Evolutionary conservation across 2,888 invertebrate genomes (phyloP), one percentile per base, ranked within the genome.

Genomic region (Drosophila recens): DNA sequence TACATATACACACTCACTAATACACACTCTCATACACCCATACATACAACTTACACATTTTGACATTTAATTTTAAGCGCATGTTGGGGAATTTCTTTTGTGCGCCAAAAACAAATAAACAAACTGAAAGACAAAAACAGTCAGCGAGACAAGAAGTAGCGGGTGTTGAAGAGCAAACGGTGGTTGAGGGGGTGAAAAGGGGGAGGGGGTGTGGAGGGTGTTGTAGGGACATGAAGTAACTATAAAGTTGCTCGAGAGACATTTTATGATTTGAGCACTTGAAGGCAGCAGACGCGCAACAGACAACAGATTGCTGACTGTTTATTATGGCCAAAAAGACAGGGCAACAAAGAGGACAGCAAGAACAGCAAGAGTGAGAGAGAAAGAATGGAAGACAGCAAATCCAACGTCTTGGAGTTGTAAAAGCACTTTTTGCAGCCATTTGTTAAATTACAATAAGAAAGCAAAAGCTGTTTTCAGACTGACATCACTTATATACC

Each of bases 41-140:
- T 17, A 23, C 36, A 33, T 34, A 52, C 46, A 58, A 34, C 42
- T 51, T 49, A 66, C 80, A 79, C 87, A 87, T 79, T 89, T 90
- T 88, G 83, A 85, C 85, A 89, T 90, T 90, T 87, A 89, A 90
- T 90, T 90, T 90, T 85, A 90, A 90, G 89, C 90, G 82, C 88
- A 87, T 90, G 89, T 90, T 90, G 79, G 90, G 90, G 90, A 90
- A 82, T 90, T 76, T 90, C 87, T 90, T 89, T 90, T 87, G 87
- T 89, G 81, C 62, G 72, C 78, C 81, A 79, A 82, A 87, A 79
- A 73, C 75, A 75, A 86, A 88, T 87, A 84, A 82, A 86, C 86
- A 88, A 87, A 90, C 89, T 62, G 67, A 61, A 77, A 67, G 72
- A 64, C 74, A 74, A 87, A 74, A 82, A 72, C 75, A 79, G 62